Evolutionary conservation across 2,113 vertebrate species (phyloP), one percentile per base, ranked within the genome.

Genomic region (Salvelinus sp.): DNA sequence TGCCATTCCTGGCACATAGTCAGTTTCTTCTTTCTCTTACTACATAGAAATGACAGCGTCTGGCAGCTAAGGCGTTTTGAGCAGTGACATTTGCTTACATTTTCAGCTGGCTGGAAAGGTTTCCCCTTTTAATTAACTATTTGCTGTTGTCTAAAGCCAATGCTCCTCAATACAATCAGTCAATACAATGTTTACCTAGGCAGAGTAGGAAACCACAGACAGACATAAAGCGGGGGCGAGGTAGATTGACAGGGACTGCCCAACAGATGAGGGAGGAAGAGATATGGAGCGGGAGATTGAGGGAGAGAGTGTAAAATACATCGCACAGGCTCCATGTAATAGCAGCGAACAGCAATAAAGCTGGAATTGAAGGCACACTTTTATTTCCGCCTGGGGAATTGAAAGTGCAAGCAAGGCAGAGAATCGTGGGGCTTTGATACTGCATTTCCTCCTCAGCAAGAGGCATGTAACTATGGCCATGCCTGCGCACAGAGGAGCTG

Each of bases 331-430:
- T 64, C 69, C 63, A 25, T 82, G 78, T 82, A 91, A 89, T 91
- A 83, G 85, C 86, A 81, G 84, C 83, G 86, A 87, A 85, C 76
- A 76, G 87, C 85, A 91, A 89, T 91, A 90, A 90, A 88, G 84
- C 82, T 85, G 82, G 79, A 88, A 89, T 85, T 82, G 89, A 91
- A 85, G 83, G 81, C 66, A 67, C 76, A 54, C 70, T 83, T 44
- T 12, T 83, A 88, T 90, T 81, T 76, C 81, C 10, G 70, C 85
- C 88, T 78, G 83, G 89, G 88, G 91, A 89, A 83, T 50, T 58
- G 77, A 77, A 73, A 64, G 80, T 69, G 28, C 70, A 28, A 76
- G 72, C 63, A 57, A 75, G 72, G 78, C 60, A n/a, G 75, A 81
- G 80, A 76, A 79, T 78, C 77, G 79, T 74, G 82, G 75, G 74